A percentile compares a stretch with the other conserved stretches of the same genome.
phyloP scores from a whole-genome alignment of 2,888 invertebrate species.

The Ectropis crepuscularia region DNA sequence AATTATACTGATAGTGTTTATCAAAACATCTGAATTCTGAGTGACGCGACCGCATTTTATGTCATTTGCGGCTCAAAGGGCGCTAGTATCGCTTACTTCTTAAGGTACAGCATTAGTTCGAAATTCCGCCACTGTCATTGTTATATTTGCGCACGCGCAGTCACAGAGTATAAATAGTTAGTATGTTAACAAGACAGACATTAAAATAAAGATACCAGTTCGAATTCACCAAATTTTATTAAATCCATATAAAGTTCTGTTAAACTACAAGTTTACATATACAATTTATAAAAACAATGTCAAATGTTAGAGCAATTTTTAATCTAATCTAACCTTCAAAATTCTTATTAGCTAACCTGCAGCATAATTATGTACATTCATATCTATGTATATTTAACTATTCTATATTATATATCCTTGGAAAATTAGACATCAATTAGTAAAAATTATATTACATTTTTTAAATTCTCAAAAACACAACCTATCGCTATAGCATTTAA shows the following conservation, averaged over 20 bases:
- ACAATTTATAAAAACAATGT: no score
- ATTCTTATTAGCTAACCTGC: no score
- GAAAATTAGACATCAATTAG: no score
- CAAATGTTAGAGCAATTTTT: no score
- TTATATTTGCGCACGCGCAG: slow-evolving; percentile 23
- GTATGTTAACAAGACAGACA: background rate
- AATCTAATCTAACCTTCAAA: no score
- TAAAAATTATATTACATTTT: background rate
- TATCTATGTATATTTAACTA: no score
- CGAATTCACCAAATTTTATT: background rate
- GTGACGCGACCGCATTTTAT: background rate
- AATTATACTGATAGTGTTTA: slow-evolving; percentile 39
- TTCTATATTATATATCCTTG: no score
- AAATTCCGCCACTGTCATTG: slow-evolving; percentile 10
- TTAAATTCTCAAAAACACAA: no score
- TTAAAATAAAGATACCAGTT: background rate
- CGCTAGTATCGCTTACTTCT: slow-evolving; percentile 24
- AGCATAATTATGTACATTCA: no score
- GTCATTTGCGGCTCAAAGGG: slow-evolving; percentile 9
- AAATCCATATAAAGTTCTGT: no score
- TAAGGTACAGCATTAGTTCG: slow-evolving; percentile 10
- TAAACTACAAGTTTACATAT: no score
- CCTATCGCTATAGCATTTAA: background rate
- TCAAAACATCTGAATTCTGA: slow-evolving; percentile 23
- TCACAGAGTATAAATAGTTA: slow-evolving; percentile 18